Conservation (phyloP, 2,113 vertebrate species). For the Parotia lawesii region DNA sequence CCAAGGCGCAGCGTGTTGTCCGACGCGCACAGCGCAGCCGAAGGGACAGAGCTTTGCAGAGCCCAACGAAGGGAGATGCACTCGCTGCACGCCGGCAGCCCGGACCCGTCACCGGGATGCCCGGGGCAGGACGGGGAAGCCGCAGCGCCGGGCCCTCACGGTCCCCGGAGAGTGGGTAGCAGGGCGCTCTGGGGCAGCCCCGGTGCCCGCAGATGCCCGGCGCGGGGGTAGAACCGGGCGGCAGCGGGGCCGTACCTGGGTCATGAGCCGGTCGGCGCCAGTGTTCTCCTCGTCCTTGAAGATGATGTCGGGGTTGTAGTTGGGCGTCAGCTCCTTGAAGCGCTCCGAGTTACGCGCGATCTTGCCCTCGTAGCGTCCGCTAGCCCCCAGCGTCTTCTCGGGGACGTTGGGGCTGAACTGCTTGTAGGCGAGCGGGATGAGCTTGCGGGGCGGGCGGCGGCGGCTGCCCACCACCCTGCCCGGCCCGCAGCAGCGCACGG, state of each 20-base stretch:
- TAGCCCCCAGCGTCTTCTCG: slow-evolving; percentile 95
- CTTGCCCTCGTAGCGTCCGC: slow-evolving; percentile 94
- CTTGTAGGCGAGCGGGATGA: slow-evolving; percentile 90
- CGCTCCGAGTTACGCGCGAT: slow-evolving; percentile 90
- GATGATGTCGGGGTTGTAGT: slow-evolving; percentile 98
- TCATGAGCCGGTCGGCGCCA: slow-evolving; percentile 95
- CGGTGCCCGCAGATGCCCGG: background rate
- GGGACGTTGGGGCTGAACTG: slow-evolving; percentile 93
- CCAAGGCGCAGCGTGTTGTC: background rate
- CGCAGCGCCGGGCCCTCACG: background rate
- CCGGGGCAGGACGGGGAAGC: background rate
- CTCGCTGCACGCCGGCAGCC: background rate
- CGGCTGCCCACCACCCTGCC: slow-evolving; percentile 94
- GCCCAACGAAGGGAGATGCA: background rate
- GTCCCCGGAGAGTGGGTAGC: background rate
- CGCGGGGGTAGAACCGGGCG: background rate
- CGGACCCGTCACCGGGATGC: background rate
- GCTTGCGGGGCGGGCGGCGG: slow-evolving; percentile 86
- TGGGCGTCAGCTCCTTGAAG: slow-evolving; percentile 94
- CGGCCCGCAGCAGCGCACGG: slow-evolving; percentile 89
- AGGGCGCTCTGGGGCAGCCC: background rate
- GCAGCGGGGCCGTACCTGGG: slow-evolving; percentile 80
- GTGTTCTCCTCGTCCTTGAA: slow-evolving; percentile 99
- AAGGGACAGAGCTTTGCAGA: background rate
- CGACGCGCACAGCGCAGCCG: background rate